These are phyloP conservation scores for Drosophila prosaltans DNA, from an alignment of 1,140 invertebrate genomes.

Conservation along the genomic window DNA sequence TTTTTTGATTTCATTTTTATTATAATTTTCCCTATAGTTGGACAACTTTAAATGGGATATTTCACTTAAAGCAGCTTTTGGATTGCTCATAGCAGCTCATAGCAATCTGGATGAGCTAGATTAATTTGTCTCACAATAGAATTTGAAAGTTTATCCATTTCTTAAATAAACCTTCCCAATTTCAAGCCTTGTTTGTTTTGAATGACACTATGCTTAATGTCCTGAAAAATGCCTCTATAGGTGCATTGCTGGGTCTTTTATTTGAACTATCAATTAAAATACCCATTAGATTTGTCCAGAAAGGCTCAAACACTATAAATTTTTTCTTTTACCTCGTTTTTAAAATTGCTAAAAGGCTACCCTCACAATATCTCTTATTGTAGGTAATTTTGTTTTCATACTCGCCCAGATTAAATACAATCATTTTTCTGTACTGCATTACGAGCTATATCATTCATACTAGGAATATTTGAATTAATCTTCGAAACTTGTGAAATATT, in stretches of 20 bases:
- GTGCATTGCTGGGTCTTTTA: not conserved
- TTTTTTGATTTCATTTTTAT: not conserved
- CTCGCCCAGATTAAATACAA: not conserved
- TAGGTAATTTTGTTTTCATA: not conserved
- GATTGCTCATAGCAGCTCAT: no score
- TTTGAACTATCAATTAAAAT: not conserved
- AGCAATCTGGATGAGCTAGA: no score
- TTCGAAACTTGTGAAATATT: not conserved
- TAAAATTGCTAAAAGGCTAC: not conserved
- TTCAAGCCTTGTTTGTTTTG: no score
- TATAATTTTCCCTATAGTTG: not conserved
- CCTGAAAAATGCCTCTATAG: no score
- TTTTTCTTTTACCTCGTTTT: not conserved
- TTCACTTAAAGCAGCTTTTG: not conserved
- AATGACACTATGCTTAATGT: no score
- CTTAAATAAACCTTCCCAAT: no score
- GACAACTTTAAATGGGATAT: not conserved
- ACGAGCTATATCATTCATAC: no score
- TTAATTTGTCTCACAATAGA: no score
- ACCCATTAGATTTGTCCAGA: not conserved
- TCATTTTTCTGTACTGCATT: no score
- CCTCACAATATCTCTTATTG: not conserved
- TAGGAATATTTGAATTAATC: not conserved
- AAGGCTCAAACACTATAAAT: not conserved
- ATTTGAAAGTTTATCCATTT: no score